Percentiles rank a stretch among this genome's conserved stretches.
Conservation (phyloP, 92 coral and sea anemone species). For the Metridium senile region DNA sequence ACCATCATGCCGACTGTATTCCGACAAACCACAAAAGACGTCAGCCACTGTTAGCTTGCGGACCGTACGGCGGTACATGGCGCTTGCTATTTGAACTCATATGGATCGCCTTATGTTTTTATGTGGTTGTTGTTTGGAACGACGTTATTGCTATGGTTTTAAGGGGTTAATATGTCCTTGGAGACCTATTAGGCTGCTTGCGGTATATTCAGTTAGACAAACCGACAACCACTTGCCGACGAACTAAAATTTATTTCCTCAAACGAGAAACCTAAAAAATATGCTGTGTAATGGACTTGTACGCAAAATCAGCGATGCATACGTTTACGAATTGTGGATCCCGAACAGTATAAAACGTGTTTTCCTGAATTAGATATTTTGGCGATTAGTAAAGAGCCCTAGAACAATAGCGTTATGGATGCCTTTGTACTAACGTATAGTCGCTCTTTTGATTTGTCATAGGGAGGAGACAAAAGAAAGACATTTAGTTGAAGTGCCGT, state of each 20-base stretch:
- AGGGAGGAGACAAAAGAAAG: constrained; percentile 20
- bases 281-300: background rate
- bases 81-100: background rate
- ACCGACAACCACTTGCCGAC: constrained; percentile 8
- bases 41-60: background rate
- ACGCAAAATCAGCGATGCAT: no score
- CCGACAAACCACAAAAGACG: constrained; percentile 15
- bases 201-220: background rate
- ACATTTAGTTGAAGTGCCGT: constrained; percentile 10
- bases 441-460: constrained; percentile 11
- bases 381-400: constrained; percentile 11
- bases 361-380: constrained; percentile 9
- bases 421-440: constrained; percentile 7
- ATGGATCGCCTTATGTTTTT: background rate
- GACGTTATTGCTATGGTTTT: constrained; percentile 7
- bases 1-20: background rate
- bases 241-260: background rate
- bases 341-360: background rate
- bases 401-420: constrained; percentile 4
- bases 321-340: no score
- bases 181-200: constrained; percentile 19
- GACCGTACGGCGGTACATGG: background rate
- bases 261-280: background rate
- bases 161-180: constrained; percentile 10
- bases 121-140: background rate